Conservation (phyloP, 2,888 invertebrate genomes). For the Teinopalpus imperialis region DNA sequence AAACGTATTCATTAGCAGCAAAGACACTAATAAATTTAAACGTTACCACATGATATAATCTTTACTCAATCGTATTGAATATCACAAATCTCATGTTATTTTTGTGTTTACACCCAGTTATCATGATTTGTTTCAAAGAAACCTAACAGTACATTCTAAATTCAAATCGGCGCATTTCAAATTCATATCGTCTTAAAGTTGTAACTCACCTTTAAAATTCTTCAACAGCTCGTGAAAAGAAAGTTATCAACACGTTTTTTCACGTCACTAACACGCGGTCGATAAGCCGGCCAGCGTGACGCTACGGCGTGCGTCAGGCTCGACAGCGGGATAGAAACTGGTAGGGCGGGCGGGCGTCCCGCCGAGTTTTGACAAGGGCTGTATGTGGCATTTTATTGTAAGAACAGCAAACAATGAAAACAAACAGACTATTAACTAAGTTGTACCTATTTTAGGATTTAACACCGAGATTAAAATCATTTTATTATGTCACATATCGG, state of each 20-base stretch:
- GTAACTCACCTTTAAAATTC: conserved; percentile 25
- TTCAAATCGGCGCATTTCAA: neutral
- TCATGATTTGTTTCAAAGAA: neutral
- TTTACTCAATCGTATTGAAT: too few species aligned
- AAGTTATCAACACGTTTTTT: conserved; percentile 44
- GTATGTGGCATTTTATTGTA: conserved; percentile 34
- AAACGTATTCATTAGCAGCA: too few species aligned
- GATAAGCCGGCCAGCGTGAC: conserved; percentile 38
- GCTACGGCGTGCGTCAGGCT: conserved; percentile 50
- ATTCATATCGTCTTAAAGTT: neutral
- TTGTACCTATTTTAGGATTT: too few species aligned
- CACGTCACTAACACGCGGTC: conserved; percentile 51
- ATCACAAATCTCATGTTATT: too few species aligned
- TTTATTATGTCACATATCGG: too few species aligned
- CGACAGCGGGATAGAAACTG: conserved; percentile 52
- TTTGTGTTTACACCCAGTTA: neutral
- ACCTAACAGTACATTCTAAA: neutral
- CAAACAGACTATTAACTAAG: conserved; percentile 23
- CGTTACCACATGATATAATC: too few species aligned
- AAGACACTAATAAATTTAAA: too few species aligned
- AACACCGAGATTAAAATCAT: too few species aligned
- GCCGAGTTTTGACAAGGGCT: conserved; percentile 33
- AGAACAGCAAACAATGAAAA: conserved; percentile 15
- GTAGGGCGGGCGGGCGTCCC: conserved; percentile 52
- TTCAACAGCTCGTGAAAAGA: conserved; percentile 31